These are phyloP conservation scores for Enteromius unitaeniatus DNA, from an alignment of 2,797 vertebrate species.

Conservation along the genomic window DNA sequence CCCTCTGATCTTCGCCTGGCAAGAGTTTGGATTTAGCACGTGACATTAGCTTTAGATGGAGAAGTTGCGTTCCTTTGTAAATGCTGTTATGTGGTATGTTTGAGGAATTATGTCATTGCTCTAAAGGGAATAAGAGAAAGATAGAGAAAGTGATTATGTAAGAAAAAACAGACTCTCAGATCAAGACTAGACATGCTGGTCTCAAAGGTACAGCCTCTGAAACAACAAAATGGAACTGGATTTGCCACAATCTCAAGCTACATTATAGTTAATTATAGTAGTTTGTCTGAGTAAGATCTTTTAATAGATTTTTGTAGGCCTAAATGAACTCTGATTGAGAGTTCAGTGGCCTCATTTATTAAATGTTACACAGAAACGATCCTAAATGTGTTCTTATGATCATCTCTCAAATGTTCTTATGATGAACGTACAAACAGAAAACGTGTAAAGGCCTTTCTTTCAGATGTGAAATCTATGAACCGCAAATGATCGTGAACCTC, in stretches of 20 bases:
- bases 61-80: conserved; percentile 20
- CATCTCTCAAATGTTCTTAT: too few relatives aligned
- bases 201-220: neutral
- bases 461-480: too few relatives aligned
- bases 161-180: conserved; percentile 14
- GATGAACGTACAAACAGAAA: too few relatives aligned
- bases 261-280: neutral
- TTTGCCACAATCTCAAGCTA: neutral
- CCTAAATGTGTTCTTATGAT: too few relatives aligned
- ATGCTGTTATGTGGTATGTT: neutral
- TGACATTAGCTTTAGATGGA: neutral
- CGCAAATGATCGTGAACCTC: too few relatives aligned
- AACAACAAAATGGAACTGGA: neutral
- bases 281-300: neutral
- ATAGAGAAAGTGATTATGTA: neutral
- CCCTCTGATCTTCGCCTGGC: conserved; percentile 5
- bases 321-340: neutral
- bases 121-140: conserved; percentile 4
- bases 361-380: too few relatives aligned
- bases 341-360: neutral
- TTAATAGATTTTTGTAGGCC: neutral
- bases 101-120: neutral
- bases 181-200: neutral
- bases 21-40: conserved; percentile 23
- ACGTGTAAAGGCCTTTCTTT: too few relatives aligned